These are phyloP conservation scores for Hirtodrosophila cameraria DNA, from an alignment of 2,888 invertebrate species.

Conservation along the genomic window DNA sequence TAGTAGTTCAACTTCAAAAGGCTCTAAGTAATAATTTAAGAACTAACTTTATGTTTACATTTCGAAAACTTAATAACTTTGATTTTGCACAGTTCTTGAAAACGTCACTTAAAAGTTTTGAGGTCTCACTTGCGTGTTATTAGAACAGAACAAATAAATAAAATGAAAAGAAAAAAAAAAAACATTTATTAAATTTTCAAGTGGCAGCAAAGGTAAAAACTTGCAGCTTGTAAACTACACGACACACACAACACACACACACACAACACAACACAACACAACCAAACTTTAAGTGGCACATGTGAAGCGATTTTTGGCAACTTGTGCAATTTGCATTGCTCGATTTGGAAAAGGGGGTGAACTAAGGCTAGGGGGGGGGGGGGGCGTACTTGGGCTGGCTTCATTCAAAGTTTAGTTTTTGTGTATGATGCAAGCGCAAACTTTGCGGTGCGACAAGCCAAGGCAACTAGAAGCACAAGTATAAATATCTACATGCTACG, in stretches of 20 bases:
- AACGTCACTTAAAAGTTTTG: conserved; percentile 71
- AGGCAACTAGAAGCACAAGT: conserved; percentile 4
- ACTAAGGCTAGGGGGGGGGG: not conserved
- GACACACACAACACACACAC: conserved; percentile 5
- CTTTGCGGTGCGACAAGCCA: conserved; percentile 48
- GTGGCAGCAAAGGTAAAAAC: conserved; percentile 55
- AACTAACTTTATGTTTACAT: not conserved
- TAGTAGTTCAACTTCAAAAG: not conserved
- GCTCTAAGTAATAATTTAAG: not conserved
- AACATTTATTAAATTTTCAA: conserved; percentile 75
- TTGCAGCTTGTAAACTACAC: conserved; percentile 46
- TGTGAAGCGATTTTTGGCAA: conserved; percentile 77
- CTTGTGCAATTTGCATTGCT: conserved; percentile 73
- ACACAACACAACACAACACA: conserved; percentile 4
- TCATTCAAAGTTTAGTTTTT: conserved; percentile 53
- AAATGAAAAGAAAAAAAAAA: conserved; percentile 13
- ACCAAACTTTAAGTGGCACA: conserved; percentile 76
- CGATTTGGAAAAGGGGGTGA: conserved; percentile 2
- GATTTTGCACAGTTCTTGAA: conserved; percentile 20
- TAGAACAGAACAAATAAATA: conserved; percentile 35
- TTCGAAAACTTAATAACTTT: conserved; percentile 15
- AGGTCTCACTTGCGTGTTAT: conserved; percentile 40
- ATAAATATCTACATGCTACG: conserved; percentile 15
- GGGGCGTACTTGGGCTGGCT: conserved; percentile 32
- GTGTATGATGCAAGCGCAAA: conserved; percentile 44